A percentile compares a stretch with the other conserved stretches of the same genome.
Evolutionary conservation across 1,140 invertebrate genomes (phyloP).

Genomic region (Tyrophagus putrescentiae): DNA sequence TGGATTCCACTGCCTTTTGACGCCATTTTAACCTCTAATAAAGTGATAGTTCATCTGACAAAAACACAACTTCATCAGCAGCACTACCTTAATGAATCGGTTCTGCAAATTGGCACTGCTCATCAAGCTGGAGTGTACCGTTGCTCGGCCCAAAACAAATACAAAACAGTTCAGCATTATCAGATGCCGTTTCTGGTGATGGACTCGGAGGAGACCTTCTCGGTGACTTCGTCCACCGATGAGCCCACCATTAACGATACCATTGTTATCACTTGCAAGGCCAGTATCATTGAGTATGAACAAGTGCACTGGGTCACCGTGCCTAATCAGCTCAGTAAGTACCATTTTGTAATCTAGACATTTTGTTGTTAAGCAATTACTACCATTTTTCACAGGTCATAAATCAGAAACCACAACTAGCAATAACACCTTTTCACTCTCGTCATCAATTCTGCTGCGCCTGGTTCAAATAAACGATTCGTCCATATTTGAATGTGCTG

Average conservation of each 20-base stretch:
- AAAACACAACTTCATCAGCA: slow-evolving; percentile 1
- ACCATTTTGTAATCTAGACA: neutral
- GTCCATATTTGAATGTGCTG: slow-evolving; percentile 18
- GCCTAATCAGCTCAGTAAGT: neutral
- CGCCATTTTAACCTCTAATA: too few species aligned
- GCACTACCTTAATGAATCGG: neutral
- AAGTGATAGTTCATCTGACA: too few species aligned
- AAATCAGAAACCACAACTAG: neutral
- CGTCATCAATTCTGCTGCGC: slow-evolving; percentile 1
- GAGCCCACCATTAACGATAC: slow-evolving; percentile 25
- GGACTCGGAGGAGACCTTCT: slow-evolving; percentile 26
- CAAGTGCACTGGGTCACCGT: slow-evolving; percentile 22
- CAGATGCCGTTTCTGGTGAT: slow-evolving; percentile 21
- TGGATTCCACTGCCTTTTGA: too few species aligned
- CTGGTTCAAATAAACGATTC: slow-evolving; percentile 15
- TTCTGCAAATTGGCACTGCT: slow-evolving; percentile 2
- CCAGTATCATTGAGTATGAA: slow-evolving; percentile 24
- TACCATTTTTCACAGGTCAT: too few species aligned
- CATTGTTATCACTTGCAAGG: slow-evolving; percentile 25
- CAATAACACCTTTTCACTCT: slow-evolving; percentile 1
- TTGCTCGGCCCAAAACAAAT: slow-evolving; percentile 19
- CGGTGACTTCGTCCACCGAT: slow-evolving; percentile 17
- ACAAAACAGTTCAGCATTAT: slow-evolving; percentile 3
- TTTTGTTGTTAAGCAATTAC: too few species aligned
- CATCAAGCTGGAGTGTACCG: slow-evolving; percentile 20